These are phyloP conservation scores for Phortica magna DNA, from an alignment of 2,888 invertebrate species.

Conservation along the genomic window DNA sequence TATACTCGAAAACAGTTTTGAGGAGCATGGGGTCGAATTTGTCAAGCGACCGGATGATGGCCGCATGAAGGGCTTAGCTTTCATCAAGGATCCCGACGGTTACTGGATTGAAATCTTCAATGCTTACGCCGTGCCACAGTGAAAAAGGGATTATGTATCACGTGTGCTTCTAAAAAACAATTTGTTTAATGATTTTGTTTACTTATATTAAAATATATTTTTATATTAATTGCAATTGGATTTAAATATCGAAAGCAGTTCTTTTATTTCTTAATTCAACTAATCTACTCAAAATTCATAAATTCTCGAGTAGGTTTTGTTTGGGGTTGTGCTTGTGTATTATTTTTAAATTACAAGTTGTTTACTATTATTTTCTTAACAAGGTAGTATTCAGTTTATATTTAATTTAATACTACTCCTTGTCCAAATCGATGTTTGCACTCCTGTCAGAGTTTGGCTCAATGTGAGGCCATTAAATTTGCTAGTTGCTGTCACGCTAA, in stretches of 20 bases:
- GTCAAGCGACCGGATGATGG: constrained; percentile 94
- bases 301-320: no score
- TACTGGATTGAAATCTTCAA: constrained; percentile 97
- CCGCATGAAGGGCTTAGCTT: constrained; percentile 95
- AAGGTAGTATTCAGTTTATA: no score
- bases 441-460: background rate
- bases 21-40: constrained; percentile 91
- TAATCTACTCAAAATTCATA: no score
- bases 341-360: no score
- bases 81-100: constrained; percentile 96
- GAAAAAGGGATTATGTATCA: constrained; percentile 38
- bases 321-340: no score
- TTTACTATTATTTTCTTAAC: no score
- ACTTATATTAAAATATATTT: background rate
- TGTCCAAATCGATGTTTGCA: background rate
- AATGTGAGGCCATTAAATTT: constrained; percentile 53
- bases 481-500: constrained; percentile 50
- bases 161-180: background rate
- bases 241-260: no score
- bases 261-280: no score
- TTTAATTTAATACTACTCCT: background rate
- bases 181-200: background rate
- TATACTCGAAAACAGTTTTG: constrained; percentile 80
- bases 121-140: constrained; percentile 69
- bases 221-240: background rate